Percentiles rank a stretch among this genome's conserved stretches.
phyloP scores from a whole-genome alignment of 2,797 vertebrate genomes.

The Liparis tanakae region DNA sequence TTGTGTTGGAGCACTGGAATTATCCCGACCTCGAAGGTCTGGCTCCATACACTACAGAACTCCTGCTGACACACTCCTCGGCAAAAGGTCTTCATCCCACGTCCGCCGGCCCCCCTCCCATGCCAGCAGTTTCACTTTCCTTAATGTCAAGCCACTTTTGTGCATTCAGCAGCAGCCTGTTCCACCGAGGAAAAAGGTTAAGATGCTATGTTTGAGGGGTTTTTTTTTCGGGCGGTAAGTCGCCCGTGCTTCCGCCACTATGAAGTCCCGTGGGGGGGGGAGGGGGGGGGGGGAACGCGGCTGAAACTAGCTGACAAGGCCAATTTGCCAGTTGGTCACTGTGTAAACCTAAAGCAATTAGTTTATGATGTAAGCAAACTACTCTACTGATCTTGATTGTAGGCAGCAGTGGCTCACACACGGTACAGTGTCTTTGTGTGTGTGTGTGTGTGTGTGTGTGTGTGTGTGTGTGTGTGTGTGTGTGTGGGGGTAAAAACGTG shows the following conservation, averaged over 20 bases:
- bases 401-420: conserved; percentile 34
- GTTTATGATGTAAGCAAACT: conserved; percentile 72
- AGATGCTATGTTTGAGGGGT: conserved; percentile 73
- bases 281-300: conserved; percentile 54
- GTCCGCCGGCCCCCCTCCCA: conserved; percentile 54
- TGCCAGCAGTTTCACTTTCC: conserved; percentile 75
- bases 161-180: conserved; percentile 81
- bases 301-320: conserved; percentile 75
- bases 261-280: conserved; percentile 50
- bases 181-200: conserved; percentile 83
- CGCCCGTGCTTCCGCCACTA: conserved; percentile 53
- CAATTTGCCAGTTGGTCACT: conserved; percentile 78
- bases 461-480: conserved; percentile 30
- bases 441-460: conserved; percentile 27
- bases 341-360: conserved; percentile 78
- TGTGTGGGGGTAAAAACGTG: conserved; percentile 37
- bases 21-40: conserved; percentile 60
- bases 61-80: conserved; percentile 69
- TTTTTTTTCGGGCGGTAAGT: conserved; percentile 63
- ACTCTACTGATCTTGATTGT: conserved; percentile 54
- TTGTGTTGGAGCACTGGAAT: conserved; percentile 42
- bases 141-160: conserved; percentile 86
- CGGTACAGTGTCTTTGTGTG: conserved; percentile 15
- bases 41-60: conserved; percentile 53
- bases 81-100: conserved; percentile 78